phyloP scores from a whole-genome alignment of 2,888 invertebrate species.

The Orthonevra nobilis region DNA sequence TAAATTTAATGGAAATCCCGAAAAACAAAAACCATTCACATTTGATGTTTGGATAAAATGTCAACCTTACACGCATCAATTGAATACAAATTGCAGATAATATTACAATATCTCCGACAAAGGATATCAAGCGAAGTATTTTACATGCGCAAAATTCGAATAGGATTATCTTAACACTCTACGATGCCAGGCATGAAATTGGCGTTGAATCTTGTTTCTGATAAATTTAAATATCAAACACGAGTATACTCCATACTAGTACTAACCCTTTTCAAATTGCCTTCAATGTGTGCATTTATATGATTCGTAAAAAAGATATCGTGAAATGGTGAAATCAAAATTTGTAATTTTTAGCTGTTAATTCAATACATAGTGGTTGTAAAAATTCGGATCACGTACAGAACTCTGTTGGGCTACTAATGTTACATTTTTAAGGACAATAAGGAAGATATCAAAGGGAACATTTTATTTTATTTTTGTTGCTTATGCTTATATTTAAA shows the following conservation, averaged over 20 bases:
- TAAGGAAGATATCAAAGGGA: too few relatives aligned
- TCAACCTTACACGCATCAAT: constrained; percentile 3
- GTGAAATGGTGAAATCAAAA: constrained; percentile 39
- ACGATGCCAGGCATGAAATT: constrained; percentile 24
- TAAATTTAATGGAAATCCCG: background rate
- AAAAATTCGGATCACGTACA: too few relatives aligned
- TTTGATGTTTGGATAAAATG: constrained; percentile 11
- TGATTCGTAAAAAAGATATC: constrained; percentile 42
- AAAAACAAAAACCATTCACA: background rate
- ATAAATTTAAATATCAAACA: too few relatives aligned
- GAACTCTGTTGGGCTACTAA: too few relatives aligned
- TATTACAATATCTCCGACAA: constrained; percentile 17
- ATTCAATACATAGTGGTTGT: too few relatives aligned
- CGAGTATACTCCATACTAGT: too few relatives aligned
- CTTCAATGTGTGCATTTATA: constrained; percentile 32
- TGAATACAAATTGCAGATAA: constrained; percentile 45
- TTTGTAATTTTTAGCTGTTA: constrained; percentile 19
- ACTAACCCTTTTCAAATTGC: constrained; percentile 8
- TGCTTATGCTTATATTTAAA: too few relatives aligned
- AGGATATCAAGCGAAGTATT: constrained; percentile 12
- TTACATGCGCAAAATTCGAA: constrained; percentile 35
- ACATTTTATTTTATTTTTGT: too few relatives aligned
- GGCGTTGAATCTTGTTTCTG: constrained; percentile 24
- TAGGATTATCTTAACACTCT: constrained; percentile 4
- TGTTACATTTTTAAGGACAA: too few relatives aligned